Percentiles rank a stretch among this genome's conserved stretches.
phyloP scores from a whole-genome alignment of 2,888 invertebrate species.

The Morinoia aosen region DNA sequence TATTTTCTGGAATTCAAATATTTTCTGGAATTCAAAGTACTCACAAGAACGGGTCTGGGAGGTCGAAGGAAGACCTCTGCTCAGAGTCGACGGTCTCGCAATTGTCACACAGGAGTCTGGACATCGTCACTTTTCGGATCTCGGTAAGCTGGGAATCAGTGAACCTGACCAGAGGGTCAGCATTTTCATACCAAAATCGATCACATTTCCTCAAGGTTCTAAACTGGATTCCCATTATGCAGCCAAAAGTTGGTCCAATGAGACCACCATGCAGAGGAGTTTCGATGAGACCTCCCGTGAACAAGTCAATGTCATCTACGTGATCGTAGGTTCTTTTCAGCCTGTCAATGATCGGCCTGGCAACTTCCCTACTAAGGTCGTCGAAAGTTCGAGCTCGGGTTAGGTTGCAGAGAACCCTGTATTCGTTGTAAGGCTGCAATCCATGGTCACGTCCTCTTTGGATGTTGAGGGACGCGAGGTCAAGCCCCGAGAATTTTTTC shows the following conservation, averaged over 20 bases:
- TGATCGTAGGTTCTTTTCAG: constrained; percentile 72
- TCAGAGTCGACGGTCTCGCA: constrained; percentile 72
- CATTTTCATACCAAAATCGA: constrained; percentile 75
- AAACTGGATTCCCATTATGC: constrained; percentile 76
- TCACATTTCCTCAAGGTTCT: constrained; percentile 74
- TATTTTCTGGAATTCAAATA: not conserved
- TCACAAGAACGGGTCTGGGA: constrained; percentile 74
- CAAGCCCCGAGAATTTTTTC: constrained; percentile 92
- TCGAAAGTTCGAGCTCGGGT: constrained; percentile 73
- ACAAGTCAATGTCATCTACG: constrained; percentile 77
- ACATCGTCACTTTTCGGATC: constrained; percentile 77
- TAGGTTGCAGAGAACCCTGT: constrained; percentile 74
- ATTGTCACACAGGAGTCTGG: constrained; percentile 75
- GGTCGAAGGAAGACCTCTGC: constrained; percentile 74
- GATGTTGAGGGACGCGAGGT: constrained; percentile 90
- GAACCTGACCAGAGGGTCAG: constrained; percentile 73
- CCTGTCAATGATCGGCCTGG: constrained; percentile 71
- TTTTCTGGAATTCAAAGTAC: constrained; percentile 62
- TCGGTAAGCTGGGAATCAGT: constrained; percentile 82
- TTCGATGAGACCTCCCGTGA: constrained; percentile 76
- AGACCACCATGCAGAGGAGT: constrained; percentile 74
- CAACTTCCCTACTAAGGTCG: constrained; percentile 73
- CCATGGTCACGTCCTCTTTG: constrained; percentile 78
- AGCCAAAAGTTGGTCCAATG: constrained; percentile 77
- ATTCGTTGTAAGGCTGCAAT: constrained; percentile 72